Evolutionary conservation across 1,140 invertebrate species (phyloP).

Genomic region (Drosophila setifemur): DNA sequence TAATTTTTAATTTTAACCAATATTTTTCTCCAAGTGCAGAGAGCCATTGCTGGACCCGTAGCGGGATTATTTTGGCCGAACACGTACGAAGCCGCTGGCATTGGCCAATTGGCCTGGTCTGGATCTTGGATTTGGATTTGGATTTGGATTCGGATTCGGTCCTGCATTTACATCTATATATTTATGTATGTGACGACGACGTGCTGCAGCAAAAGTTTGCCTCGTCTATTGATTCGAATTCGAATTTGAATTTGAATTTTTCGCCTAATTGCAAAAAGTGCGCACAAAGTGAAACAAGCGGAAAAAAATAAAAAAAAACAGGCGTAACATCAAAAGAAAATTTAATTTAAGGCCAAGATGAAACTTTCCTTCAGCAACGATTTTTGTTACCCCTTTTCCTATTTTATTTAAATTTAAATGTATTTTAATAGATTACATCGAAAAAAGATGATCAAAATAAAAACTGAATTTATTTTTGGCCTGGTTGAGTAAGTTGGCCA

Average conservation of each 20-base stretch:
- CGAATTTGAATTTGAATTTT: conserved; percentile 69
- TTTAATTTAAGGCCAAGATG: no score
- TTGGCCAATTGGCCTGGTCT: conserved; percentile 66
- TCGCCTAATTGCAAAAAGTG: conserved; percentile 64
- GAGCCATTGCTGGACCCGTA: conserved; percentile 16
- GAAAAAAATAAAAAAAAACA: background rate
- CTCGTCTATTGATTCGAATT: conserved; percentile 72
- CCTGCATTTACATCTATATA: background rate
- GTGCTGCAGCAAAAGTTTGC: conserved; percentile 69
- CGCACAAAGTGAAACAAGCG: conserved; percentile 30
- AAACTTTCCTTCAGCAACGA: no score
- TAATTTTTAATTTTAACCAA: rapidly evolving
- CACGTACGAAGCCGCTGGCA: conserved; percentile 68
- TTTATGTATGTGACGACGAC: conserved; percentile 27
- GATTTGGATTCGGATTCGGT: conserved; percentile 2
- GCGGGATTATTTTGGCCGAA: conserved; percentile 60
- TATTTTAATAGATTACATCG: no score
- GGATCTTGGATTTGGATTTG: conserved; percentile 5
- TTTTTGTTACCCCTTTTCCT: no score
- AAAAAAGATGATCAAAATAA: no score
- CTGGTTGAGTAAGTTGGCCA: background rate
- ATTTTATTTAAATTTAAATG: no score
- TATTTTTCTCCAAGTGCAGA: conserved; percentile 1
- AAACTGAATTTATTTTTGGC: background rate
- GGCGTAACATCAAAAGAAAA: background rate